Evolutionary conservation across 2,888 invertebrate genomes (phyloP).

Genomic region (Melinaea marsaeus): DNA sequence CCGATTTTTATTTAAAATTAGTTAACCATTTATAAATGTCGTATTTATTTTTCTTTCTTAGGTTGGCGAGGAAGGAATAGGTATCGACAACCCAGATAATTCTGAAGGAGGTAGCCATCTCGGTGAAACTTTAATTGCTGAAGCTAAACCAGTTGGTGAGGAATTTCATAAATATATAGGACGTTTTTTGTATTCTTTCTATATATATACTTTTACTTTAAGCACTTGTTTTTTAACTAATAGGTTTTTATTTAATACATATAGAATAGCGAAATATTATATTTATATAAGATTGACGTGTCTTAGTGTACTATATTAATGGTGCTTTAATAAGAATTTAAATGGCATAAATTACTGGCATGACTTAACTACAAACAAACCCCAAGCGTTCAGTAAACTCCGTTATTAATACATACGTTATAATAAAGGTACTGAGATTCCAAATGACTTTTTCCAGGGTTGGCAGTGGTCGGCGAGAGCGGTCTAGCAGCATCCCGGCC

Average conservation of each 20-base stretch:
- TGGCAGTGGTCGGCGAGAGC: conserved; percentile 80
- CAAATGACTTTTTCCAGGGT: conserved; percentile 58
- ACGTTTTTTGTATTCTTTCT: too few relatives aligned
- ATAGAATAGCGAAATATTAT: too few relatives aligned
- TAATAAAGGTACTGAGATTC: too few relatives aligned
- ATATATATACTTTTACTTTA: not conserved
- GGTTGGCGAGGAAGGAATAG: conserved; percentile 69
- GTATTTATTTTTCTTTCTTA: conserved; percentile 33
- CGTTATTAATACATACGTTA: too few relatives aligned
- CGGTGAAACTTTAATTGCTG: conserved; percentile 79
- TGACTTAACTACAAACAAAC: too few relatives aligned
- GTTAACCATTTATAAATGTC: not conserved
- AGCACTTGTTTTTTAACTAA: too few relatives aligned
- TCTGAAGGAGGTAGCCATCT: conserved; percentile 54
- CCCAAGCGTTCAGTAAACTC: too few relatives aligned
- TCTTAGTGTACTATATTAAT: too few relatives aligned
- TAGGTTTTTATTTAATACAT: too few relatives aligned
- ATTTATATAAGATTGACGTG: too few relatives aligned
- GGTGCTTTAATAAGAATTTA: too few relatives aligned
- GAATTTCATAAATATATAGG: conserved; percentile 9
- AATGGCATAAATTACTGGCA: too few relatives aligned
- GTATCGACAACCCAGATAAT: conserved; percentile 54
- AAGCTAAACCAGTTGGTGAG: conserved; percentile 85
- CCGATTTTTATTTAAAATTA: not conserved
- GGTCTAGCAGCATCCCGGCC: conserved; percentile 86